Base-by-base conservation (phyloP, 2,797 vertebrate species). In the Tapera naevia region DNA sequence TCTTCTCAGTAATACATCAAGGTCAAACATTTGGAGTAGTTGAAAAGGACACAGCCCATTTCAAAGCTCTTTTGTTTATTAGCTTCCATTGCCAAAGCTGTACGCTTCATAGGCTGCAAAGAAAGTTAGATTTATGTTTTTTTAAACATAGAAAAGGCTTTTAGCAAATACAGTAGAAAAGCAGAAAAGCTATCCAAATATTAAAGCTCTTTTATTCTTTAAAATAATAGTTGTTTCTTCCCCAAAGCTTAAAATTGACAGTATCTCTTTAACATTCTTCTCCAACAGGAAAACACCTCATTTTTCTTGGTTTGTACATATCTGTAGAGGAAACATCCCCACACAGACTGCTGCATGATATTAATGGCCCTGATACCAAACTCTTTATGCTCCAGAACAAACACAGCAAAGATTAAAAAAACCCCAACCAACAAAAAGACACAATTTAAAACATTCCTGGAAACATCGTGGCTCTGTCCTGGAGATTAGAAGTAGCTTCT, bases 1-100 rank as follows among this genome's bases (percentile, higher is more conserved):
- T 93, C 78, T 91, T 71, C 87, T 85, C 93, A 81, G n/a, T 72
- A 80, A 78, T 56, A 83, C 51, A 65, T 51, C 61, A 91, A 95
- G 76, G 89, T 88, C 92, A 95, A 82, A 89, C 53, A 82, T 72
- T 76, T 74, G 66, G 60, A 82, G 81, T 67, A 50, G 54, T 1
- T 82, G 62, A 75, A 84, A 65, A 76, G 33, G 74, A 83, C 37
- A 86, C 27, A 80, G 67, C 48, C 19, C 10, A 24, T 87, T 96
- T 94, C 89, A 95, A 96, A 96, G n/a, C 62, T 89, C 58, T 67
- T 94, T 91, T 95, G 89, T 93, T 86, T 70, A 16, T 65, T 61
- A 80, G 56, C 39, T 86, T 74, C 66, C 57, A 30, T 23, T 35
- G 54, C 46, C 51, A 89, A 96, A 90, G 61, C 39, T 24, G 27